Percentiles rank a stretch among this genome's conserved stretches.
Evolutionary conservation across 2,113 vertebrate species (phyloP).

Genomic region (Smithornis capensis): DNA sequence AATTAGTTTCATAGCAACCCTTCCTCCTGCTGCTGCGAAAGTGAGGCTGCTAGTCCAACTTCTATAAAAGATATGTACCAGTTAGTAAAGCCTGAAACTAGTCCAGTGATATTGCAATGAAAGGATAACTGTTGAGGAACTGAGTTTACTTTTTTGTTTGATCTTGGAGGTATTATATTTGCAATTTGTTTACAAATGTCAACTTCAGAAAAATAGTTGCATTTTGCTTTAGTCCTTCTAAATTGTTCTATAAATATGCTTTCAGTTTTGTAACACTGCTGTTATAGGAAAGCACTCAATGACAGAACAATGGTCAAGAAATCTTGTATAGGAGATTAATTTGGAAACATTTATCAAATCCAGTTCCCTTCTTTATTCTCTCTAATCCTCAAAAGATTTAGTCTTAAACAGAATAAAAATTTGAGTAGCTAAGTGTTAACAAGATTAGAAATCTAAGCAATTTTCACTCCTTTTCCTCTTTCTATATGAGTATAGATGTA

Average conservation of each 20-base stretch:
- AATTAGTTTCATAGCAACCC: slow-evolving; percentile 69
- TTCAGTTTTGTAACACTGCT: slow-evolving; percentile 41
- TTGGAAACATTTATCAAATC: slow-evolving; percentile 42
- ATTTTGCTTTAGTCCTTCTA: slow-evolving; percentile 43
- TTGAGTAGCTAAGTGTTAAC: not conserved
- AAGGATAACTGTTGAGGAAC: not conserved
- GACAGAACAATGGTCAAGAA: slow-evolving; percentile 8
- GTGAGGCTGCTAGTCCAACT: slow-evolving; percentile 11
- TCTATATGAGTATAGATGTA: not conserved
- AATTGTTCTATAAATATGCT: slow-evolving; percentile 41
- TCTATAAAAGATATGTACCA: slow-evolving; percentile 38
- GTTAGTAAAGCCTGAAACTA: slow-evolving; percentile 45
- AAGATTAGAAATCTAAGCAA: slow-evolving; percentile 4
- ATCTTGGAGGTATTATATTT: slow-evolving; percentile 38
- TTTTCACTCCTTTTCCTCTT: not conserved
- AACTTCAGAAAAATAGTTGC: slow-evolving; percentile 39
- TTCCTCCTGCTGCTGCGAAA: slow-evolving; percentile 59
- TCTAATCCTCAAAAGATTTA: not conserved
- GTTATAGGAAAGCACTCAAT: slow-evolving; percentile 12
- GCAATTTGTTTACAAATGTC: slow-evolving; percentile 33
- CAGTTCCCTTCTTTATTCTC: not conserved
- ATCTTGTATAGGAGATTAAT: slow-evolving; percentile 31
- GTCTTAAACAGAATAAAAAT: slow-evolving; percentile 24
- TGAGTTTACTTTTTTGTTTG: slow-evolving; percentile 21
- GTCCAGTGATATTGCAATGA: slow-evolving; percentile 17